These are phyloP conservation scores for Heteromormyrus szaboi DNA, from an alignment of 2,797 vertebrate genomes.

Conservation along the genomic window DNA sequence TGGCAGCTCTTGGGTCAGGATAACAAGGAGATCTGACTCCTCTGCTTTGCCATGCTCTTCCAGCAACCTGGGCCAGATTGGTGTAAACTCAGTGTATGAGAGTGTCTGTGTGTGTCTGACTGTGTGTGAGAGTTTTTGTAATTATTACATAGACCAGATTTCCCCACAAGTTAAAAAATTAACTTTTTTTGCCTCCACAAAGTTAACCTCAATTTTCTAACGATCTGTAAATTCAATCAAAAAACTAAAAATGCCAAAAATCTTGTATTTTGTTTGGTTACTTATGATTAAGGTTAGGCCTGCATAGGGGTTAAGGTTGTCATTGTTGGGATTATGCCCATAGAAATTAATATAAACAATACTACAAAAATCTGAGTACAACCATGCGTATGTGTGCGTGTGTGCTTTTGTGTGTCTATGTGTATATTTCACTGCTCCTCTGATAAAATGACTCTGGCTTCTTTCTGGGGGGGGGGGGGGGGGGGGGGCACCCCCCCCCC, in stretches of 20 bases:
- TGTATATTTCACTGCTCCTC: constrained; percentile 34
- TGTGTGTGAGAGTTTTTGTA: neutral
- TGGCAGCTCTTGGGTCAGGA: neutral
- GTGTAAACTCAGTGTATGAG: constrained; percentile 45
- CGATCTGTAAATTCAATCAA: neutral
- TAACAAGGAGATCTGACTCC: neutral
- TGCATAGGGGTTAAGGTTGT: neutral
- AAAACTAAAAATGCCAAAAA: neutral
- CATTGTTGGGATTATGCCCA: neutral
- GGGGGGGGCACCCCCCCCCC: too few relatives aligned
- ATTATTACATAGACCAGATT: neutral
- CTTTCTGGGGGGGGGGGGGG: constrained; percentile 38
- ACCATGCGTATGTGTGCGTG: neutral
- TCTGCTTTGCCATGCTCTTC: constrained; percentile 27
- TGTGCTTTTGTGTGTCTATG: neutral
- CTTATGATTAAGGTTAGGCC: neutral
- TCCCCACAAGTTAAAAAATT: neutral
- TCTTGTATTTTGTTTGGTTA: neutral
- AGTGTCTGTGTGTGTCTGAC: constrained; percentile 30
- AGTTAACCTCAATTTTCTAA: neutral
- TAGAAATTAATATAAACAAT: neutral
- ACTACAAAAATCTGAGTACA: neutral
- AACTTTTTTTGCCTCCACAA: neutral
- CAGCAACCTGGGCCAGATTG: constrained; percentile 51
- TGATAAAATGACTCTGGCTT: constrained; percentile 56